Evolutionary conservation across 1,140 invertebrate species (phyloP), one percentile per base, ranked within the genome.

Genomic region (Saxidomus purpurata): DNA sequence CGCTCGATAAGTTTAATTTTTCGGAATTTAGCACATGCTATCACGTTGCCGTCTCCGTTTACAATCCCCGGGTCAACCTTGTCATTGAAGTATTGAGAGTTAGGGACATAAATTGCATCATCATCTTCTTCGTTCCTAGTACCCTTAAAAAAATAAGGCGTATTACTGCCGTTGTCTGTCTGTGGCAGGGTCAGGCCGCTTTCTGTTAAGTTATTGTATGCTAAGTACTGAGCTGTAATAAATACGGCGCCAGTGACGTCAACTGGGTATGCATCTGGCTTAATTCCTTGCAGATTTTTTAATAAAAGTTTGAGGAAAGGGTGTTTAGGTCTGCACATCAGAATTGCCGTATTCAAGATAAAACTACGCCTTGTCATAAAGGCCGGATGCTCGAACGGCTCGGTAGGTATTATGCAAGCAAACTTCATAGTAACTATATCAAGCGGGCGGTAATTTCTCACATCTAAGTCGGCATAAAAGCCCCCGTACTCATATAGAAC

Each of bases 381-480:
- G 49, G 92, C 80, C 4, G 93, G 71, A 83, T 94, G 93, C 69
- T 92, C 94, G 38, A 89, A 92, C 22, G 94, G 93, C 88, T 94
- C 94, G 81, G 93, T 91, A 19, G 92, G 92, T 25, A 94, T 31
- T 55, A 94, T 91, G 85, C 93, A 94, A 4, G 88, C 74, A 81
- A 93, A 93, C 77, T 92, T 92, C 6, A 36, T 67, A 0, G 83
- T 76, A 1, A 92, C 43, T 11, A 90, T 90, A 38, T 92, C 89
- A 0, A 94, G 28, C 8, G 93, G 85, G 15, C 84, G 86, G 1
- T 94, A 76, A 63, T 90, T 92, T 69, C 93, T 92, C 77, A 94
- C 90, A 76, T 94, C 94, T 52, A 94, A 34, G 63, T 94, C 94
- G 0, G 90, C 92, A 89, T 94, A 94, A 9, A 94, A 69, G 15